Evolutionary conservation across 2,797 vertebrate species (phyloP).

Genomic region (Phataginus tetradactyla): DNA sequence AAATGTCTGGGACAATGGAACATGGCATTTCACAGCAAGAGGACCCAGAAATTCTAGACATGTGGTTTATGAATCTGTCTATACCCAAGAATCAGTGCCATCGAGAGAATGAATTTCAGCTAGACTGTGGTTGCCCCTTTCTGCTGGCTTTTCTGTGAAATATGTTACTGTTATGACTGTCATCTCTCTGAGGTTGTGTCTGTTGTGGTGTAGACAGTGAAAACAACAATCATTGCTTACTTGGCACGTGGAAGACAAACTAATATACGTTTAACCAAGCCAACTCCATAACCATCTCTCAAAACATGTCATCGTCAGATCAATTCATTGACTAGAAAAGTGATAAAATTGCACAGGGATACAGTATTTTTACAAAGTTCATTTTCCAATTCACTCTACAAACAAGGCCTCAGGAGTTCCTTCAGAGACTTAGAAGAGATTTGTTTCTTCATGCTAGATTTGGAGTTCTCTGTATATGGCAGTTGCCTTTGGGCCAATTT

Average conservation of each 20-base stretch:
- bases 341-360: neutral
- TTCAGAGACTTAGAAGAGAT: neutral
- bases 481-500: neutral
- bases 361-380: neutral
- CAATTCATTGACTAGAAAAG: neutral
- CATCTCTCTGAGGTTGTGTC: neutral
- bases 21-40: neutral
- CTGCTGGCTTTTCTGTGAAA: neutral
- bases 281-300: neutral
- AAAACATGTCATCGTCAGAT: neutral
- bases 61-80: neutral
- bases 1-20: neutral
- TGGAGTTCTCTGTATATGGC: neutral
- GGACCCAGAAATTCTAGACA: neutral
- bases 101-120: neutral
- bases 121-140: neutral
- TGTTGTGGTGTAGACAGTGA: neutral
- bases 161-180: neutral
- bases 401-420: neutral
- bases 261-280: neutral
- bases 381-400: neutral
- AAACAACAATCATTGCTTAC: neutral
- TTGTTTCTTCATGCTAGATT: neutral
- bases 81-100: neutral
- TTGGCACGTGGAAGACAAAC: neutral